Base-by-base conservation (phyloP, 1,140 invertebrate species). In the Sycophila sp. region DNA sequence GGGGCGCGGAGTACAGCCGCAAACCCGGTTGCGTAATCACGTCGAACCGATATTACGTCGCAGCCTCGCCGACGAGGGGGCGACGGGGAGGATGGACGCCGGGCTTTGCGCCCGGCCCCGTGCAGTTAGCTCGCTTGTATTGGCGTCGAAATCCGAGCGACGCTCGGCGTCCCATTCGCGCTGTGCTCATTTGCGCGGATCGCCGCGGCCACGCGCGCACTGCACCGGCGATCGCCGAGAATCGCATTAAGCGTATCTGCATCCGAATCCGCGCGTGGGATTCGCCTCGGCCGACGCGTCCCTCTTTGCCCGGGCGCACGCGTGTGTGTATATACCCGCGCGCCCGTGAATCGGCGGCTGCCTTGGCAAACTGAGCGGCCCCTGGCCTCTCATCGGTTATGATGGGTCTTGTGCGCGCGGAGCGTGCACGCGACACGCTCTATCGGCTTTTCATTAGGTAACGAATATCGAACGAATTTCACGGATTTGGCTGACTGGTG, bases 191-290 rank as follows among this genome's bases (percentile, higher is more conserved):
- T 71, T 74, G 71, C 70, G 74, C 75, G 75, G 72, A 77, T 77
- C 73, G 75, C 71, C 79, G 77, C 73, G 73, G 5, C 26, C 36
- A 13, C 5, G 30, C 36, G 10, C 17, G 34, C 22, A 42, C 26
- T n/a, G 49, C 49, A 26, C 24, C 24, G 49, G 15, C 75, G 73
- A 72, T 78, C 80, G 69, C 73, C 79, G 78, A 73, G 76, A 81
- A 84, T 83, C 80, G 78, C 76, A 83, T 84, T 82, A 83, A 78
- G 71, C 77, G 78, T 60, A 69, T 69, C 45, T 69, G 40, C 56
- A 60, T 69, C 47, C 49, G n/a, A 19, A 72, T 55, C 58, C 72
- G 56, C 34, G 24, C 42, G 2, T 2, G 26, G 8, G 5, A 38
- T 60, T 22, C 22, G 36, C 17, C n/a, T 26, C 19, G 11, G 42